phyloP scores from a whole-genome alignment of 1,140 invertebrate genomes.

The Odontomachus brunneus region DNA sequence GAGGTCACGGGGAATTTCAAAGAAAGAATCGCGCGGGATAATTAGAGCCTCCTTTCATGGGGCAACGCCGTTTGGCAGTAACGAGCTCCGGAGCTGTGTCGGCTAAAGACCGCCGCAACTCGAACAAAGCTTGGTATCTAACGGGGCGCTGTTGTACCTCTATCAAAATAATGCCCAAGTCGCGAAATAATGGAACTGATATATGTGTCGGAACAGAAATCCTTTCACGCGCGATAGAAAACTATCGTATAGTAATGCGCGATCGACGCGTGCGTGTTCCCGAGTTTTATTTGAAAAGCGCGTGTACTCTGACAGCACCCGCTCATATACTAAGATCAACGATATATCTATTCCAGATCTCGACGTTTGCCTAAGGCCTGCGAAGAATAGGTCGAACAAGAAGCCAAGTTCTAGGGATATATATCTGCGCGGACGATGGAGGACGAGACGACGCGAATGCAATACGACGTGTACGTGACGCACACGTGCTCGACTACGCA shows the following conservation, averaged over 20 bases:
- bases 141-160: background rate
- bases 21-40: slow-evolving; percentile 52
- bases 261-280: no score
- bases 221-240: no score
- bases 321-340: no score
- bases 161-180: slow-evolving; percentile 1
- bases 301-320: no score
- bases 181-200: background rate
- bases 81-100: background rate
- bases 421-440: no score
- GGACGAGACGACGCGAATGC: background rate
- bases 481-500: slow-evolving; percentile 42
- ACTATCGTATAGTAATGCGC: no score
- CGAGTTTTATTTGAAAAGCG: no score
- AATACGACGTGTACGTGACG: background rate
- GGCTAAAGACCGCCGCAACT: background rate
- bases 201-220: background rate
- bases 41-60: slow-evolving; percentile 44
- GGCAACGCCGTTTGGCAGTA: slow-evolving; percentile 26
- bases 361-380: no score
- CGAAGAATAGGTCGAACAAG: no score
- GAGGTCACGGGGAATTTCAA: slow-evolving; percentile 60
- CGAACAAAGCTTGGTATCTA: slow-evolving; percentile 31
- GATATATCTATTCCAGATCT: no score
- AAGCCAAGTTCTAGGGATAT: no score